Conservation (phyloP, 1,140 invertebrate genomes). For the Drosophila parvula region DNA sequence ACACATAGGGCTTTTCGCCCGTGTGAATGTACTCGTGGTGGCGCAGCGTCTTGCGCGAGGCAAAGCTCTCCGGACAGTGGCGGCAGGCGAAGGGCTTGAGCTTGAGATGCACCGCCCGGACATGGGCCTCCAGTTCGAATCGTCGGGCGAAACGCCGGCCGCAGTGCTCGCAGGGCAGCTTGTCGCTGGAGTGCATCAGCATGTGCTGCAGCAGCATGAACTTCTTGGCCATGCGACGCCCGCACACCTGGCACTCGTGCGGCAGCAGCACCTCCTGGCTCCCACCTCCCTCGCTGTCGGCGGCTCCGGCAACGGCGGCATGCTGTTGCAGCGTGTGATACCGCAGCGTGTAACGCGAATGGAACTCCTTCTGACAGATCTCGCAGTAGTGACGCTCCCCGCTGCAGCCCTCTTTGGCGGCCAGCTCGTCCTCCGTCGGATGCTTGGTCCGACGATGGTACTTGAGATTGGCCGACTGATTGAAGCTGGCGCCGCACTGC, state of each 20-base stretch:
- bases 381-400: conserved; percentile 57
- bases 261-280: conserved; percentile 17
- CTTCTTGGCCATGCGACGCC: conserved; percentile 73
- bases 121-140: conserved; percentile 78
- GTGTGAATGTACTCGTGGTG: conserved; percentile 90
- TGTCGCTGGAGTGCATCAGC: conserved; percentile 71
- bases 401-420: conserved; percentile 37
- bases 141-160: conserved; percentile 70
- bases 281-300: conserved; percentile 2
- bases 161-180: conserved; percentile 79
- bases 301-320: background rate
- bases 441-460: conserved; percentile 76
- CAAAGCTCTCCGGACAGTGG: conserved; percentile 72
- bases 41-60: conserved; percentile 71
- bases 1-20: conserved; percentile 90
- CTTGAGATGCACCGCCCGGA: conserved; percentile 81
- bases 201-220: conserved; percentile 82
- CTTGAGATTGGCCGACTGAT: conserved; percentile 73
- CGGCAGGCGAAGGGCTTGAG: conserved; percentile 71
- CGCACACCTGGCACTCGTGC: conserved; percentile 77
- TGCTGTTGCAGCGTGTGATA: conserved; percentile 79
- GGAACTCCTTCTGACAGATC: conserved; percentile 73
- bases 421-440: conserved; percentile 69
- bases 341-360: conserved; percentile 74
- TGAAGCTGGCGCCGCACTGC: conserved; percentile 75